These are phyloP conservation scores for Drosophila obscura DNA, from an alignment of 1,140 invertebrate species.

Conservation along the genomic window DNA sequence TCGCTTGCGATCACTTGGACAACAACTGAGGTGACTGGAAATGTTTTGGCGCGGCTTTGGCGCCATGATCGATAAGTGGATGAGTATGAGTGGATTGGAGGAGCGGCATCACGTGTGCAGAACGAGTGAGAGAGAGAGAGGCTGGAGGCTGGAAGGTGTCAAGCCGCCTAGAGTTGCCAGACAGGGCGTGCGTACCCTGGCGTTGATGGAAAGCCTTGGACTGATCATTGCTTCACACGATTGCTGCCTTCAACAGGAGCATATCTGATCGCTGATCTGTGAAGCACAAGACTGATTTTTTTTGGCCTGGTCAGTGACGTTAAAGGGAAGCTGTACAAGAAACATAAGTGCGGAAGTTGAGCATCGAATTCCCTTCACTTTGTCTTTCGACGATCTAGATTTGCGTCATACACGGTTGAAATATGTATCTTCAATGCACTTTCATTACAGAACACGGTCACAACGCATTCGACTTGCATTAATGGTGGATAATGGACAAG, in stretches of 20 bases:
- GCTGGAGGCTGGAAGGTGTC: constrained; percentile 21
- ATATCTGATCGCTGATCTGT: too few species aligned
- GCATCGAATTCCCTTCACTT: constrained; percentile 47
- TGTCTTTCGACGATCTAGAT: constrained; percentile 9
- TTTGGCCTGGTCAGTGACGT: too few species aligned
- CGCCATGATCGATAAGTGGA: not conserved
- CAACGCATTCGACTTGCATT: constrained; percentile 35
- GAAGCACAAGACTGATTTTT: too few species aligned
- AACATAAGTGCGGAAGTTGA: constrained; percentile 23
- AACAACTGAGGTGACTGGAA: constrained; percentile 48
- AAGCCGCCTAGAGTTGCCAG: constrained; percentile 4
- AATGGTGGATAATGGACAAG: constrained; percentile 38
- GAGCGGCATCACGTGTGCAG: constrained; percentile 1
- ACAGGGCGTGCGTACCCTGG: not conserved
- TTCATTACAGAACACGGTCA: constrained; percentile 20
- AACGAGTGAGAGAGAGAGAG: constrained; percentile 4
- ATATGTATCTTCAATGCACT: constrained; percentile 15
- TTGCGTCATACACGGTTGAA: constrained; percentile 23
- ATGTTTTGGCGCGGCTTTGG: constrained; percentile 26
- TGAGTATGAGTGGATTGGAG: not conserved
- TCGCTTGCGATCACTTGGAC: constrained; percentile 25
- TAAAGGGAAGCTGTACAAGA: constrained; percentile 20
- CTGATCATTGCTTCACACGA: constrained; percentile 12
- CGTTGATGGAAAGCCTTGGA: constrained; percentile 2
- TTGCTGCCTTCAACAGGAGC: not conserved